phyloP scores from a whole-genome alignment of 64 coral and sea anemone genomes.

The Montipora capricornis region DNA sequence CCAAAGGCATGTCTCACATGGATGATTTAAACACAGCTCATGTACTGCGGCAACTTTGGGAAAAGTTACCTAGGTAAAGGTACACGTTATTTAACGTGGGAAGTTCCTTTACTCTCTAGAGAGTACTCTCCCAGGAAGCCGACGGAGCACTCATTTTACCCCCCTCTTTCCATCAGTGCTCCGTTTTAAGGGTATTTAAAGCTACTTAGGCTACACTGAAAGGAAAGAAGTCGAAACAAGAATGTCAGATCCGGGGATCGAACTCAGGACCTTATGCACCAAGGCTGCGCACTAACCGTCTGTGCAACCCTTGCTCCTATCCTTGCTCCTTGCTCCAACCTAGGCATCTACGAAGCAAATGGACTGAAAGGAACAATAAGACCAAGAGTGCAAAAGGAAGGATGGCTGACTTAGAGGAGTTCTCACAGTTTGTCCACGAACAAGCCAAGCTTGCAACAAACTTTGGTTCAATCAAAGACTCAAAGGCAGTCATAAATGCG shows the following conservation, averaged over 20 bases:
- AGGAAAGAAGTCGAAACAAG: too few species aligned
- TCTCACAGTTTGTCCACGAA: slow-evolving; percentile 58
- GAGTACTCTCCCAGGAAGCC: too few species aligned
- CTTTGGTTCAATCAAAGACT: not conserved
- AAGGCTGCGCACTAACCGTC: too few species aligned
- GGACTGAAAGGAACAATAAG: slow-evolving; percentile 62
- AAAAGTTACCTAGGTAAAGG: slow-evolving; percentile 16
- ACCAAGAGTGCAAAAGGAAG: slow-evolving; percentile 34
- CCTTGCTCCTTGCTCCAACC: not conserved
- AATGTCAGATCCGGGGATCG: too few species aligned
- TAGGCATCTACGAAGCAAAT: slow-evolving; percentile 63
- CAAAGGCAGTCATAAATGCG: not conserved
- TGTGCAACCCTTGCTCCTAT: too few species aligned
- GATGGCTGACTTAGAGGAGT: slow-evolving; percentile 75
- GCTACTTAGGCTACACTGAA: too few species aligned
- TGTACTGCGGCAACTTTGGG: slow-evolving; percentile 70
- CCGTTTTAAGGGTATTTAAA: too few species aligned
- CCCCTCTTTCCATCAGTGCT: too few species aligned
- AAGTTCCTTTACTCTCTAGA: too few species aligned
- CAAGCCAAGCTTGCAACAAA: slow-evolving; percentile 26
- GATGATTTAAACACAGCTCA: slow-evolving; percentile 66
- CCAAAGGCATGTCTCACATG: slow-evolving; percentile 38
- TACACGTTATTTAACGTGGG: too few species aligned
- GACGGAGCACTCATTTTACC: too few species aligned
- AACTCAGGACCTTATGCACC: too few species aligned